phyloP scores from a whole-genome alignment of 2,888 invertebrate species.

The Sinodicranocentrus sp. region DNA sequence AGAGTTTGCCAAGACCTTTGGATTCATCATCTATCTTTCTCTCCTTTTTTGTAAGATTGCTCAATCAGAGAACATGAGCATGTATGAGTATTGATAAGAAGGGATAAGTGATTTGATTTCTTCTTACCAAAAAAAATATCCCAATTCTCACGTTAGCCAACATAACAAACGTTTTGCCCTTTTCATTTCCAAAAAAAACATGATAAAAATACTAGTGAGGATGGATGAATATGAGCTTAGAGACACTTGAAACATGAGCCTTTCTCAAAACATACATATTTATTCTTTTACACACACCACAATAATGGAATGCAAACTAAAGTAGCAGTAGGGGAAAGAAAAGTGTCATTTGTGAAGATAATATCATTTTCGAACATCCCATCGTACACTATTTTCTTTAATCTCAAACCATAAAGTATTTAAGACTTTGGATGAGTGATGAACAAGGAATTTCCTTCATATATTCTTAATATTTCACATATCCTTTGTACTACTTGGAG shows the following conservation, averaged over 20 bases:
- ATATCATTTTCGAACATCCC: not conserved
- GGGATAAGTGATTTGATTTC: not conserved
- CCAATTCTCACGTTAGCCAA: constrained; percentile 25
- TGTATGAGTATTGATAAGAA: not conserved
- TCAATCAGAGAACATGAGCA: constrained; percentile 8
- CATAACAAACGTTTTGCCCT: not conserved
- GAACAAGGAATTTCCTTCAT: not conserved
- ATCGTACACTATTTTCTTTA: not conserved
- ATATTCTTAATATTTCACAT: too few relatives aligned
- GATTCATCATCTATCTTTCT: not conserved
- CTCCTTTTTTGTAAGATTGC: constrained; percentile 3
- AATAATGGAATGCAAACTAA: constrained; percentile 5
- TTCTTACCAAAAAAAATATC: constrained; percentile 6
- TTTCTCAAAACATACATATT: too few relatives aligned
- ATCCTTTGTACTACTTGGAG: too few relatives aligned
- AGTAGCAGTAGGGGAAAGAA: not conserved
- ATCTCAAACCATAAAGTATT: not conserved
- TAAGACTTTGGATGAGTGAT: not conserved
- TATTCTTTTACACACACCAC: not conserved
- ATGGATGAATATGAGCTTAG: not conserved
- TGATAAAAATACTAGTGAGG: not conserved
- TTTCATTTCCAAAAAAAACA: not conserved
- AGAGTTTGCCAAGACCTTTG: constrained; percentile 11
- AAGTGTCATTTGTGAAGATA: constrained; percentile 4
- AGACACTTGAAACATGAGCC: constrained; percentile 3